phyloP scores from a whole-genome alignment of 2,888 invertebrate species.

The Urechis unicinctus region DNA sequence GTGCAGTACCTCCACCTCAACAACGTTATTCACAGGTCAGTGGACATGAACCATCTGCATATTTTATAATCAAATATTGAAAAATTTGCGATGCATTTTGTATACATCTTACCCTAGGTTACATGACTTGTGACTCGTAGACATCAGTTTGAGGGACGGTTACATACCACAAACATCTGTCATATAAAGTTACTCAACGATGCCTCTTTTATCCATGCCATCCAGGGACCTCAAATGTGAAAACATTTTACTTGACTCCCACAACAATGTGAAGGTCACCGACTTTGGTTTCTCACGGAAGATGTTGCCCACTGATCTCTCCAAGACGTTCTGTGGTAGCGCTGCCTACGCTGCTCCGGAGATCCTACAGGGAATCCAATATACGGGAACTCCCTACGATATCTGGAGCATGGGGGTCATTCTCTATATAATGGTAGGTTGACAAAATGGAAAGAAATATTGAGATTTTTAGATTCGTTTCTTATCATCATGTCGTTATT shows the following conservation, averaged over 20 bases:
- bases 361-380: neutral
- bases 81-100: too few relatives aligned
- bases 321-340: neutral
- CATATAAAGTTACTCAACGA: too few relatives aligned
- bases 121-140: too few relatives aligned
- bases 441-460: too few relatives aligned
- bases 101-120: too few relatives aligned
- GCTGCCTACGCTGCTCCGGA: neutral
- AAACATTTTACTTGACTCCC: neutral
- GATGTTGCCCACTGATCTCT: neutral
- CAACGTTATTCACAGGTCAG: neutral
- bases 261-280: neutral
- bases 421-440: neutral
- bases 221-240: neutral
- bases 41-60: too few relatives aligned
- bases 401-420: neutral
- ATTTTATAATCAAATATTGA: too few relatives aligned
- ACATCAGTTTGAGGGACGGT: too few relatives aligned
- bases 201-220: neutral
- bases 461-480: too few relatives aligned
- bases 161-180: too few relatives aligned
- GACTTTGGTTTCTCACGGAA: neutral
- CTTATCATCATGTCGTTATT: too few relatives aligned
- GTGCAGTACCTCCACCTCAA: neutral
- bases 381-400: neutral